phyloP scores from a whole-genome alignment of 2,888 invertebrate genomes.

The Antheraea assamensis region DNA sequence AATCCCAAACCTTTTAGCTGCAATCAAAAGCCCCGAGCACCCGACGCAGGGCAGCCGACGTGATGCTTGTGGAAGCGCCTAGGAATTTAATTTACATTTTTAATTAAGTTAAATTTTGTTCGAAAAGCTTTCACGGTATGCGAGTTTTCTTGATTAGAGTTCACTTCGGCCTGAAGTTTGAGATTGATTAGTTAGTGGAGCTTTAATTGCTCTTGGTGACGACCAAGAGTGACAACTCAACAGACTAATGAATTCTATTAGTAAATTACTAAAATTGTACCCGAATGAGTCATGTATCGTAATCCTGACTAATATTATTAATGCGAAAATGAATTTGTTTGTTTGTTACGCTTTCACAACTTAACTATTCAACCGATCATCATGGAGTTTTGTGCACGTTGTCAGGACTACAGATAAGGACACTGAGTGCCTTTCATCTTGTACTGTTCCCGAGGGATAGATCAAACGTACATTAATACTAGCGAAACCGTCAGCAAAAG shows the following conservation, averaged over 20 bases:
- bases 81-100: conserved; percentile 83
- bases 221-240: no score
- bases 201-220: conserved; percentile 77
- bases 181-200: conserved; percentile 82
- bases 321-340: neutral
- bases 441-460: no score
- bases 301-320: neutral
- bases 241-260: conserved; percentile 81
- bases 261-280: conserved; percentile 67
- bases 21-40: conserved; percentile 81
- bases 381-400: no score
- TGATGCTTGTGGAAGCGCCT: conserved; percentile 81
- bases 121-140: conserved; percentile 81
- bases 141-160: conserved; percentile 83
- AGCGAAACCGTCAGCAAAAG: no score
- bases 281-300: conserved; percentile 45
- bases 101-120: conserved; percentile 83
- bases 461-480: no score
- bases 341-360: no score
- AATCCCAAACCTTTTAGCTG: conserved; percentile 83
- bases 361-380: no score
- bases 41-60: conserved; percentile 55
- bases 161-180: conserved; percentile 80
- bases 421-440: no score
- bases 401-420: no score